These are phyloP conservation scores for Aurelia coerulea DNA, from an alignment of 30 jellyfish, hydroid and myxozoan genomes.

Conservation along the genomic window DNA sequence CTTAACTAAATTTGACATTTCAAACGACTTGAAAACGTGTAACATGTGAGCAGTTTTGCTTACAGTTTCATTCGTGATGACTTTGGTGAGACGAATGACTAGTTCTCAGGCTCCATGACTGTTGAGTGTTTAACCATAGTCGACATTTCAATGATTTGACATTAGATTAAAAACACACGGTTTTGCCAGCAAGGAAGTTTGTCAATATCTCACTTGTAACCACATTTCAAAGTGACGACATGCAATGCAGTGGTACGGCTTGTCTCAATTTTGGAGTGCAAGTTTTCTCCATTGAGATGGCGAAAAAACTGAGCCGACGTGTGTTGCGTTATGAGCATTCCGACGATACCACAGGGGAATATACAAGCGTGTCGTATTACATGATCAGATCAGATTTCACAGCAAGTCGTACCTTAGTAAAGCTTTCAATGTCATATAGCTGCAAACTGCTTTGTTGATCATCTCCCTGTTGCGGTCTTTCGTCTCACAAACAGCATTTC, in stretches of 20 bases:
- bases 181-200: slow-evolving; percentile 2
- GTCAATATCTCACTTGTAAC: not conserved
- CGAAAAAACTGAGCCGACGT: slow-evolving; percentile 2
- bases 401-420: slow-evolving; percentile 88
- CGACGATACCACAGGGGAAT: slow-evolving; percentile 45
- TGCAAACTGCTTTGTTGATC: slow-evolving; percentile 77
- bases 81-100: too few relatives aligned
- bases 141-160: not conserved
- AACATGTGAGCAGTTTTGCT: too few relatives aligned
- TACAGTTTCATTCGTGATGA: too few relatives aligned
- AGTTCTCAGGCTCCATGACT: not conserved
- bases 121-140: not conserved
- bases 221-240: not conserved
- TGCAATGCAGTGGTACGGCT: too few relatives aligned
- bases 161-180: slow-evolving; percentile 1
- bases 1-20: too few relatives aligned
- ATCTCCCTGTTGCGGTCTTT: slow-evolving; percentile 74
- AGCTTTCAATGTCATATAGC: slow-evolving; percentile 89
- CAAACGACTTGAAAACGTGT: too few relatives aligned
- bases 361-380: slow-evolving; percentile 49
- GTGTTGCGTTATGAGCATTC: slow-evolving; percentile 58
- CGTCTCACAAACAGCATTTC: slow-evolving; percentile 97
- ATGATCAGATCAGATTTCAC: slow-evolving; percentile 59
- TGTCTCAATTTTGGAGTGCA: too few relatives aligned
- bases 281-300: not conserved